Percentiles rank a stretch among this genome's conserved stretches.
These are phyloP conservation scores for Asobara japonica DNA, from an alignment of 1,140 invertebrate species.

Conservation along the genomic window DNA sequence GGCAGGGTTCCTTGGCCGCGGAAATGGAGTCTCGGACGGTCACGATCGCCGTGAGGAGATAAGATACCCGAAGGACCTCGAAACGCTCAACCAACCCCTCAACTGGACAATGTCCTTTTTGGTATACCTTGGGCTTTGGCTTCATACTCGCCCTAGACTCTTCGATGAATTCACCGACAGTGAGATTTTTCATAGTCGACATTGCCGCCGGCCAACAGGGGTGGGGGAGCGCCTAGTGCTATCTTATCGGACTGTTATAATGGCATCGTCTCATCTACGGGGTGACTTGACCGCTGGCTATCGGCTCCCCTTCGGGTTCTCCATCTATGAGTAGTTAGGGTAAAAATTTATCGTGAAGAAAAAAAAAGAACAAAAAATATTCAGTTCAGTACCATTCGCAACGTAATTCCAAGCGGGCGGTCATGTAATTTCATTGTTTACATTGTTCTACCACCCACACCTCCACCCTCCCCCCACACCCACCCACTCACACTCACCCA, in stretches of 20 bases:
- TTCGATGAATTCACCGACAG: constrained; percentile 37
- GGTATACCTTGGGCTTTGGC: not conserved
- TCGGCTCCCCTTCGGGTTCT: constrained; percentile 19
- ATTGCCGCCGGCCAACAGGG: constrained; percentile 63
- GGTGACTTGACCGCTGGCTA: constrained; percentile 45
- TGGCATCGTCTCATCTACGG: constrained; percentile 63
- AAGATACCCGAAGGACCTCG: constrained; percentile 53
- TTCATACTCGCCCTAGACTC: constrained; percentile 4
- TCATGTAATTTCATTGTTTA: no score
- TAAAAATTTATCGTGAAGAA: not conserved
- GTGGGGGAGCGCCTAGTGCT: constrained; percentile 53
- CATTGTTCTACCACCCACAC: no score
- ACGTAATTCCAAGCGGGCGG: no score
- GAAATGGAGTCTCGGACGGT: constrained; percentile 65
- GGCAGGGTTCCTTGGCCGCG: constrained; percentile 56
- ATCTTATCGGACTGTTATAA: constrained; percentile 65
- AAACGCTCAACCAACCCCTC: constrained; percentile 19
- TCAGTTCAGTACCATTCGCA: no score
- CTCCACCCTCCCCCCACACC: no score
- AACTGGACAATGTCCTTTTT: constrained; percentile 5
- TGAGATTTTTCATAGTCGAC: constrained; percentile 62
- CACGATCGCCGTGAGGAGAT: constrained; percentile 63
- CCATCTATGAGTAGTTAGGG: not conserved
- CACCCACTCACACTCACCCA: no score
- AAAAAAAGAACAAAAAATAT: no score